These are phyloP conservation scores for Carposina sasakii DNA, from an alignment of 1,140 invertebrate genomes.

Conservation along the genomic window DNA sequence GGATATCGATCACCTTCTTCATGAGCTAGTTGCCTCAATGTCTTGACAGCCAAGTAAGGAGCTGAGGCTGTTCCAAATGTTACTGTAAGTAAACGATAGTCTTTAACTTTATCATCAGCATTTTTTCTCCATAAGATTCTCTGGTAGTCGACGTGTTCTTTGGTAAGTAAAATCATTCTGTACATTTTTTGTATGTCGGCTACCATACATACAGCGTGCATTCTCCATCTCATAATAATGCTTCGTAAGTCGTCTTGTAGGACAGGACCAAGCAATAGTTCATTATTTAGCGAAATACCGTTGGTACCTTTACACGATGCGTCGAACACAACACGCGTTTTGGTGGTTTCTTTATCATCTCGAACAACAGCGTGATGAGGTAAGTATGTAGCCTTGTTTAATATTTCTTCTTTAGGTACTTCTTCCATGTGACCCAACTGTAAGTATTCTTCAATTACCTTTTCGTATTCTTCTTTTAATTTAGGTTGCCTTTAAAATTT, in stretches of 20 bases:
- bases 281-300: background rate
- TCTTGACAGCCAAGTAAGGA: slow-evolving; percentile 35
- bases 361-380: background rate
- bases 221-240: background rate
- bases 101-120: slow-evolving; percentile 5
- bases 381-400: slow-evolving; percentile 9
- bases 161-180: slow-evolving; percentile 28
- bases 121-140: slow-evolving; percentile 40
- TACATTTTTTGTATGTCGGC: slow-evolving; percentile 47
- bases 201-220: slow-evolving; percentile 20
- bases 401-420: slow-evolving; percentile 3
- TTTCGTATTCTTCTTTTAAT: slow-evolving; percentile 10
- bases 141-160: slow-evolving; percentile 30
- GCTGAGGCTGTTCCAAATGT: slow-evolving; percentile 36
- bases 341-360: background rate
- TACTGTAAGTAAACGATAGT: slow-evolving; percentile 26
- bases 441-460: slow-evolving; percentile 15
- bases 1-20: slow-evolving; percentile 17
- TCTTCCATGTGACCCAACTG: slow-evolving; percentile 16
- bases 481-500: slow-evolving; percentile 6
- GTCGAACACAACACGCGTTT: background rate
- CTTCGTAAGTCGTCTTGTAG: background rate
- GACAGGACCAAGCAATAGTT: background rate
- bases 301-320: background rate
- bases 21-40: slow-evolving; percentile 22